phyloP scores from a whole-genome alignment of 2,888 invertebrate genomes.

The Osmoderma eremita region DNA sequence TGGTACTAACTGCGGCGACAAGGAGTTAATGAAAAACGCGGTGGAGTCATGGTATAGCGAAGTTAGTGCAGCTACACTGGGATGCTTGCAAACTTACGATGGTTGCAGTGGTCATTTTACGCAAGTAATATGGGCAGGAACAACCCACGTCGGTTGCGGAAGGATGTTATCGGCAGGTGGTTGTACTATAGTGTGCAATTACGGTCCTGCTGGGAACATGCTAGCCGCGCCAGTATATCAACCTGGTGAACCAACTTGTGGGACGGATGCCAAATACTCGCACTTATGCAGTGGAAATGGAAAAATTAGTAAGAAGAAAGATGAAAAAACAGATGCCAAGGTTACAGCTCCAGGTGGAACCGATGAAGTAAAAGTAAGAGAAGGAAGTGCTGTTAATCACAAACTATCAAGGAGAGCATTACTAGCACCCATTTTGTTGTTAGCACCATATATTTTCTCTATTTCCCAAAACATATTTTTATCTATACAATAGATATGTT shows the following conservation, averaged over 20 bases:
- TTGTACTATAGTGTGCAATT: slow-evolving; percentile 37
- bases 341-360: too few relatives aligned
- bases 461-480: too few relatives aligned
- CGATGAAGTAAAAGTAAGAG: too few relatives aligned
- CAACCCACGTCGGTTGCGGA: slow-evolving; percentile 35
- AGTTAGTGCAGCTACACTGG: slow-evolving; percentile 3
- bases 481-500: too few relatives aligned
- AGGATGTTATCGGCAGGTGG: background rate
- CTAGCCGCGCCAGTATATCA: slow-evolving; percentile 14
- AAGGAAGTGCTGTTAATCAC: too few relatives aligned
- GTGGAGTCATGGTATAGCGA: slow-evolving; percentile 26
- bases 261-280: background rate
- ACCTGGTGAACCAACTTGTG: background rate
- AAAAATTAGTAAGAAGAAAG: background rate
- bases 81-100: background rate
- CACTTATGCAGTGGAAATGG: slow-evolving; percentile 4
- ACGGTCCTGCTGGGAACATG: slow-evolving; percentile 36
- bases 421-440: too few relatives aligned
- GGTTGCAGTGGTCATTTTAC: slow-evolving; percentile 16
- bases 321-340: too few relatives aligned
- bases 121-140: slow-evolving; percentile 36
- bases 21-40: background rate
- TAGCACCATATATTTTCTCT: too few relatives aligned
- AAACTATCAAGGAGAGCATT: too few relatives aligned
- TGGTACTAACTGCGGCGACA: slow-evolving; percentile 1